Evolutionary conservation across 2,113 vertebrate genomes (phyloP), one percentile per base, ranked within the genome.

Genomic region (Delphinapterus leucas): DNA sequence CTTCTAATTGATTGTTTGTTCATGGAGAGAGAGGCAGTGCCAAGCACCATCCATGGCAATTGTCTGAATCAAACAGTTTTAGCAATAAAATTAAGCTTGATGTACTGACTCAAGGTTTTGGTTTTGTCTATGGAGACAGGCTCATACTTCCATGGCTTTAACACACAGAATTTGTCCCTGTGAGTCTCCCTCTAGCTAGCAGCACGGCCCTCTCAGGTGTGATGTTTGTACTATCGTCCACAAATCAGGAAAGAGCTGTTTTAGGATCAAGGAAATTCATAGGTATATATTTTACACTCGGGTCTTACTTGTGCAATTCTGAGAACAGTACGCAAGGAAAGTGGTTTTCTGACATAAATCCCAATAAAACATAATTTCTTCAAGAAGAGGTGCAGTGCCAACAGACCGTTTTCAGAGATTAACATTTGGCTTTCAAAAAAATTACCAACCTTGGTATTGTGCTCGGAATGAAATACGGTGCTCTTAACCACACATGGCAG

Each of bases 361-460:
- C 1, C 44, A 79, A 61, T 53, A 38, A 21, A 28, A 80, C 63
- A 65, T 73, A 89, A 84, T 47, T 41, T 93, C 47, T 68, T 94
- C 49, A 0, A 5, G 55, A 67, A 9, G 55, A 31, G 76, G 18
- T 0, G 6, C n/a, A 83, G 2, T 0, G 26, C n/a, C 58, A 47
- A 38, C 10, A 85, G 74, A 13, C 0, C 7, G 60, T 8, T 92
- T 88, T 92, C 79, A 80, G 87, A 96, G 70, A 36, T 28, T n/a
- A 91, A 63, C 44, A 26, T 76, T 71, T 76, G 38, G 49, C 36
- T 82, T 87, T 87, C 53, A 28, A 73, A 92, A 96, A 92, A 58
- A 65, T 53, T 8, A 49, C 14, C 60, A 88, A 9, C 8, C 21
- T 73, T 41, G 33, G 65, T 79, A 67, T 33, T 67, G 36, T 36